These are phyloP conservation scores for Microplitis mediator DNA, from an alignment of 1,140 invertebrate species.

Conservation along the genomic window DNA sequence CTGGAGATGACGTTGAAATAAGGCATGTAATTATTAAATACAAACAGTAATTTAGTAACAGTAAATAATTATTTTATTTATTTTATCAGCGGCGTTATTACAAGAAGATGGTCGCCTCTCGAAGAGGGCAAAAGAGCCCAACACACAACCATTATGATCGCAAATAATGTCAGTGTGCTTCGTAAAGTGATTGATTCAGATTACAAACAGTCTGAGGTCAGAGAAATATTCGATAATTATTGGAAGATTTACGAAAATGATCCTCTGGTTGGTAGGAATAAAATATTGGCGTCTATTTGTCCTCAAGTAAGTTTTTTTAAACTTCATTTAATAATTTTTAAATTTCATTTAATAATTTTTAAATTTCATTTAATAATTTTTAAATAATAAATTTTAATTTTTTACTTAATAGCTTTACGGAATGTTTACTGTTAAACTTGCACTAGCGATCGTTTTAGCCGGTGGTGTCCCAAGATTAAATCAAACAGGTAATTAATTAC, in stretches of 20 bases:
- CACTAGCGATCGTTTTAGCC: slow-evolving; percentile 74
- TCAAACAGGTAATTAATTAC: slow-evolving; percentile 54
- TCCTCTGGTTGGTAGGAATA: slow-evolving; percentile 76
- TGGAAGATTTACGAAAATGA: slow-evolving; percentile 72
- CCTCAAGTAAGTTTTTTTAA: slow-evolving; percentile 69
- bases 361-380: slow-evolving; percentile 18
- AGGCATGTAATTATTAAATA: slow-evolving; percentile 67
- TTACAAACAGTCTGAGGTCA: slow-evolving; percentile 65
- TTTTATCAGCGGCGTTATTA: slow-evolving; percentile 73
- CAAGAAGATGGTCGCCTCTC: slow-evolving; percentile 74
- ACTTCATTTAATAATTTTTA: slow-evolving; percentile 15
- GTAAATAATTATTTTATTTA: neutral
- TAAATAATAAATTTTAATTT: neutral
- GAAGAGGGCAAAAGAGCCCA: slow-evolving; percentile 67
- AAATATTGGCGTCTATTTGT: slow-evolving; percentile 83
- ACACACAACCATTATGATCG: slow-evolving; percentile 54
- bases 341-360: slow-evolving; percentile 12
- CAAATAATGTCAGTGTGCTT: slow-evolving; percentile 51
- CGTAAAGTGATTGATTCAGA: slow-evolving; percentile 50
- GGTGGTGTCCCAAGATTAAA: slow-evolving; percentile 71
- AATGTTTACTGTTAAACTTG: slow-evolving; percentile 85
- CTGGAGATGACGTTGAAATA: slow-evolving; percentile 85
- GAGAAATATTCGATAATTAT: slow-evolving; percentile 75
- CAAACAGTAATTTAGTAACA: neutral
- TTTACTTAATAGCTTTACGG: slow-evolving; percentile 74